A percentile compares a stretch with the other conserved stretches of the same genome.
These are phyloP conservation scores for Chionoecetes opilio DNA, from an alignment of 1,140 invertebrate species.

Conservation along the genomic window DNA sequence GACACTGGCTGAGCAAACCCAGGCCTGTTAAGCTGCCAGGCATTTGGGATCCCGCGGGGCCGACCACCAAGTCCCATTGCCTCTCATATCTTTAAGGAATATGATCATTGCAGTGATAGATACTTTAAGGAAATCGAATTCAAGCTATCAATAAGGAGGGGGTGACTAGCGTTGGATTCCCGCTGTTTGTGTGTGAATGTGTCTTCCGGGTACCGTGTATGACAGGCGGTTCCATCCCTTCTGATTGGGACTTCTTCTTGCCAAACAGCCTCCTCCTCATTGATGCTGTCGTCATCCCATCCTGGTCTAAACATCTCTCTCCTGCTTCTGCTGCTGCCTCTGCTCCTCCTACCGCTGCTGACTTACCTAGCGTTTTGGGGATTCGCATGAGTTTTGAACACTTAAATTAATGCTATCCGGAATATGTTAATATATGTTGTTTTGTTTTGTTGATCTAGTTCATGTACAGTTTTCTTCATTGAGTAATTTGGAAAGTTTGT, in stretches of 20 bases:
- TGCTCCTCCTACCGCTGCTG: slow-evolving; percentile 57
- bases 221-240: slow-evolving; percentile 66
- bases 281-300: slow-evolving; percentile 54
- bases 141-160: slow-evolving; percentile 55
- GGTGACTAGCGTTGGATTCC: slow-evolving; percentile 1
- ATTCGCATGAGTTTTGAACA: slow-evolving; percentile 42
- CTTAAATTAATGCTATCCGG: background rate
- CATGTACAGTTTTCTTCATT: background rate
- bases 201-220: slow-evolving; percentile 43
- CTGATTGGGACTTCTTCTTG: slow-evolving; percentile 72
- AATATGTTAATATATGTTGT: background rate
- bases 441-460: background rate
- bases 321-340: slow-evolving; percentile 25
- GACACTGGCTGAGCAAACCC: background rate
- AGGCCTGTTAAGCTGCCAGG: no score
- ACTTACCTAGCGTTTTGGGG: slow-evolving; percentile 66
- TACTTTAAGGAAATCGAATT: background rate
- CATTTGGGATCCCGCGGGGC: background rate
- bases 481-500: background rate
- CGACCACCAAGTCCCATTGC: background rate
- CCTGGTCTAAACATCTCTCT: slow-evolving; percentile 28
- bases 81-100: background rate
- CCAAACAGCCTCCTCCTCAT: slow-evolving; percentile 68
- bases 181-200: background rate
- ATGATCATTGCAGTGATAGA: slow-evolving; percentile 19